A percentile compares a stretch with the other conserved stretches of the same genome.
phyloP scores from a whole-genome alignment of 1,140 invertebrate genomes.

The Hycleus cichorii region DNA sequence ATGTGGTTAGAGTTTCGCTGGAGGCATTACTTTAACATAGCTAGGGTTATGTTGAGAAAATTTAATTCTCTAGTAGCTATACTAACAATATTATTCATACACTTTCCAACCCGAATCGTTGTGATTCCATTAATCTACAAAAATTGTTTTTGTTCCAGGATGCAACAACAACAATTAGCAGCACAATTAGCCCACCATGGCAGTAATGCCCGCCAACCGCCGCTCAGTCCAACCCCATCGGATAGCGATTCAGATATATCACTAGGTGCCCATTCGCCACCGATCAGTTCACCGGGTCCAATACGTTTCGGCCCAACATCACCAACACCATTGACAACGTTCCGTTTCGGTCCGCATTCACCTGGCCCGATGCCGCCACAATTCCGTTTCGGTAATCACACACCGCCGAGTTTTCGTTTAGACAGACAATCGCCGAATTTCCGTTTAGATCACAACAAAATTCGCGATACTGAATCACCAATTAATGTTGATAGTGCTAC shows the following conservation, averaged over 20 bases:
- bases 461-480: constrained; percentile 30
- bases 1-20: constrained; percentile 16
- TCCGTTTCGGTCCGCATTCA: constrained; percentile 38
- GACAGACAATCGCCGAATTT: constrained; percentile 31
- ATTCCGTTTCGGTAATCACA: constrained; percentile 35
- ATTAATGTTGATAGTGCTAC: constrained; percentile 37
- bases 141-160: constrained; percentile 31
- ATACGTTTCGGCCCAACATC: constrained; percentile 32
- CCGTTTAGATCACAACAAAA: constrained; percentile 20
- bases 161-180: constrained; percentile 43
- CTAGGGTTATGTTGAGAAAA: constrained; percentile 9
- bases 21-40: constrained; percentile 13
- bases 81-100: constrained; percentile 16
- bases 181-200: constrained; percentile 39
- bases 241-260: constrained; percentile 49
- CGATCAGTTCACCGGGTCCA: constrained; percentile 40
- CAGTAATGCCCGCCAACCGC: constrained; percentile 26
- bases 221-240: constrained; percentile 36
- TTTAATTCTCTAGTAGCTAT: constrained; percentile 19
- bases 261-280: constrained; percentile 48
- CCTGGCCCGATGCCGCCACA: constrained; percentile 40
- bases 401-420: constrained; percentile 25
- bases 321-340: constrained; percentile 36
- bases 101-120: neutral
- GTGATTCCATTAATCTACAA: too few relatives aligned